A percentile compares a stretch with the other conserved stretches of the same genome.
phyloP scores from a whole-genome alignment of 92 coral and sea anemone genomes.

The Epizoanthus ramosus region DNA sequence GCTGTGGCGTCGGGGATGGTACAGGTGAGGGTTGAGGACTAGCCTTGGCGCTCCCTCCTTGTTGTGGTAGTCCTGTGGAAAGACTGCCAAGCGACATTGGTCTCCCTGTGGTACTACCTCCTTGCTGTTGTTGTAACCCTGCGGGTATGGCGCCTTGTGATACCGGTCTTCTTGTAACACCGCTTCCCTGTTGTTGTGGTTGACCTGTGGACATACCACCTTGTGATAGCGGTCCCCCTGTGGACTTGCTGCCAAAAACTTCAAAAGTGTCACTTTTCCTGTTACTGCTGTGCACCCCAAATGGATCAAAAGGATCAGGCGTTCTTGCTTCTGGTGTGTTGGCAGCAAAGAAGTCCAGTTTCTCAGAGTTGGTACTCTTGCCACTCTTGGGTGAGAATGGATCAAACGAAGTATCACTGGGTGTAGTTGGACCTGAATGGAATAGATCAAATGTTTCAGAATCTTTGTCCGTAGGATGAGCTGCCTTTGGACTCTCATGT shows the following conservation, averaged over 20 bases:
- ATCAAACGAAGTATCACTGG: slow-evolving; percentile 44
- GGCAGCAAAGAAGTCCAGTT: slow-evolving; percentile 32
- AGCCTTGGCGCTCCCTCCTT: not conserved
- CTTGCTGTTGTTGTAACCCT: slow-evolving; percentile 1
- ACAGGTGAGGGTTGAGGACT: slow-evolving; percentile 41
- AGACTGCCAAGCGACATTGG: slow-evolving; percentile 35
- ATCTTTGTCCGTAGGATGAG: not conserved
- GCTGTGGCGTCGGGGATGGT: slow-evolving; percentile 35
- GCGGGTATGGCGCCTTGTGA: slow-evolving; percentile 7
- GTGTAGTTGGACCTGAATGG: slow-evolving; percentile 14
- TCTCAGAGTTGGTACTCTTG: slow-evolving; percentile 23
- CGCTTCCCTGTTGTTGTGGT: slow-evolving; percentile 7
- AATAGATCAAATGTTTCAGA: slow-evolving; percentile 64
- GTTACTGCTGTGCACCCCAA: slow-evolving; percentile 49
- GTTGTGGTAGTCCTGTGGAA: slow-evolving; percentile 29
- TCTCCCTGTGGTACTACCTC: slow-evolving; percentile 33
- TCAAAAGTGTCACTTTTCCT: slow-evolving; percentile 50
- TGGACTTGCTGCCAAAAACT: slow-evolving; percentile 38
- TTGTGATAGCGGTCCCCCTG: slow-evolving; percentile 6
- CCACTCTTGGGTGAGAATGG: slow-evolving; percentile 39
- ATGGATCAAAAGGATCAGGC: slow-evolving; percentile 54
- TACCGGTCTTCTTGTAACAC: slow-evolving; percentile 22
- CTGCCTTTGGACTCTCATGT: not conserved
- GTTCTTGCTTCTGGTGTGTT: slow-evolving; percentile 2
- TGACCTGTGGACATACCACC: not conserved